phyloP scores from a whole-genome alignment of 2,113 vertebrate genomes.

The Gasterosteus aculeatus region DNA sequence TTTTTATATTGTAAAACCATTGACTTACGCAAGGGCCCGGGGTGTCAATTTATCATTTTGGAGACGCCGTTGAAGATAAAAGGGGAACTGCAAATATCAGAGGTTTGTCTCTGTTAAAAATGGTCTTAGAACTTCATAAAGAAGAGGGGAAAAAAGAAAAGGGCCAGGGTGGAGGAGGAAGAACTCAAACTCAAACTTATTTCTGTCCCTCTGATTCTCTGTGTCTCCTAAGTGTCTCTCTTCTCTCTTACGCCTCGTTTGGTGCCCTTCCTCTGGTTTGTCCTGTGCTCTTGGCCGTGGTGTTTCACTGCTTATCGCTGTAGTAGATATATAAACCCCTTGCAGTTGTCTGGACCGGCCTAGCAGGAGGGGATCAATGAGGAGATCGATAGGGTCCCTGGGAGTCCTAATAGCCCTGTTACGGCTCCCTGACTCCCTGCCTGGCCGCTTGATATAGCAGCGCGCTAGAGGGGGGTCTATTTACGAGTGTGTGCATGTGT shows the following conservation, averaged over 20 bases:
- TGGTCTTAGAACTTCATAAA: not conserved
- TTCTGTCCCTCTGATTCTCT: not conserved
- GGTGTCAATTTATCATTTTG: conserved; percentile 20
- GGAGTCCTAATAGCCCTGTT: conserved; percentile 78
- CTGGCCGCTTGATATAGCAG: conserved; percentile 66
- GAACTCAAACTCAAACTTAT: too few relatives aligned
- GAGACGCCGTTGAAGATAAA: conserved; percentile 12
- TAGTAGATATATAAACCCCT: conserved; percentile 60
- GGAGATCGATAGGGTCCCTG: conserved; percentile 78
- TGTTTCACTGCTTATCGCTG: conserved; percentile 53
- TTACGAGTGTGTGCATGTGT: conserved; percentile 21
- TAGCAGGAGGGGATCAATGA: conserved; percentile 76
- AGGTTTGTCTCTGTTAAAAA: not conserved
- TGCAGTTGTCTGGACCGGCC: conserved; percentile 62
- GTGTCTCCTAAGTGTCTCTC: conserved; percentile 35
- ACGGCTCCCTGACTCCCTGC: conserved; percentile 74
- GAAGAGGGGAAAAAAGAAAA: not conserved
- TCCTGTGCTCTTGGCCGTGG: conserved; percentile 49
- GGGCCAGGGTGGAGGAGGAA: not conserved
- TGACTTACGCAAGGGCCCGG: not conserved
- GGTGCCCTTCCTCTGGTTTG: conserved; percentile 21
- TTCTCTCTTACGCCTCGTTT: conserved; percentile 30
- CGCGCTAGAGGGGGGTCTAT: conserved; percentile 10
- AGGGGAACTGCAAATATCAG: conserved; percentile 6
- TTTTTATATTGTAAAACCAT: conserved; percentile 43